Evolutionary conservation across 2,888 invertebrate species (phyloP).

Genomic region (Calephelis perditalis): DNA sequence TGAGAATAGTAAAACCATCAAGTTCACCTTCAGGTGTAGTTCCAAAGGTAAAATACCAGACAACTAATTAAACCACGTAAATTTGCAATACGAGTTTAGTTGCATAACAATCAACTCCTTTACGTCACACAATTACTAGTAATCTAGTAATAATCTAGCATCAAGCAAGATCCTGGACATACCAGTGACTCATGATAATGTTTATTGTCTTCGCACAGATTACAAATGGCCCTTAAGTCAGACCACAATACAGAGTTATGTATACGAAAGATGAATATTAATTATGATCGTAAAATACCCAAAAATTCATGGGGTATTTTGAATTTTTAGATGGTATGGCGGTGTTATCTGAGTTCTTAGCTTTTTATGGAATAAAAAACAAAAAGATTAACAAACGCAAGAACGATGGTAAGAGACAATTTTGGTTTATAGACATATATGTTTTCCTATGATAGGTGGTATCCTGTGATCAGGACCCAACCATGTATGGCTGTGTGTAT

Average conservation of each 20-base stretch:
- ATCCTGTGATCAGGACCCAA: too few species aligned
- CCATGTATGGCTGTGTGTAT: too few species aligned
- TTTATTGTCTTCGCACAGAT: constrained; percentile 32
- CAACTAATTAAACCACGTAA: neutral
- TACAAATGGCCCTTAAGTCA: constrained; percentile 41
- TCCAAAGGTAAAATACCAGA: too few species aligned
- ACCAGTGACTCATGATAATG: constrained; percentile 39
- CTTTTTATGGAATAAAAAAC: too few species aligned
- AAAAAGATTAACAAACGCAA: too few species aligned
- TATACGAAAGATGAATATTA: neutral
- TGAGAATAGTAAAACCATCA: too few species aligned
- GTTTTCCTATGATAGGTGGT: too few species aligned
- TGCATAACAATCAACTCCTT: constrained; percentile 6
- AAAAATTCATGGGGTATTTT: neutral
- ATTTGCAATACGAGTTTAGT: neutral
- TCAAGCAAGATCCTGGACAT: constrained; percentile 34
- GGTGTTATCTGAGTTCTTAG: too few species aligned
- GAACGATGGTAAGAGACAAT: too few species aligned
- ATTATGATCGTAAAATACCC: neutral
- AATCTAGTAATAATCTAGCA: constrained; percentile 23
- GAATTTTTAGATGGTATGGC: neutral
- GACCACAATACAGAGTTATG: constrained; percentile 9
- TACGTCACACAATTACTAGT: constrained; percentile 23
- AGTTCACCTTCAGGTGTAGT: too few species aligned
- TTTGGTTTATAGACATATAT: too few species aligned